Conservation (phyloP, 2,888 invertebrate genomes). For the Neoascia interrupta region DNA sequence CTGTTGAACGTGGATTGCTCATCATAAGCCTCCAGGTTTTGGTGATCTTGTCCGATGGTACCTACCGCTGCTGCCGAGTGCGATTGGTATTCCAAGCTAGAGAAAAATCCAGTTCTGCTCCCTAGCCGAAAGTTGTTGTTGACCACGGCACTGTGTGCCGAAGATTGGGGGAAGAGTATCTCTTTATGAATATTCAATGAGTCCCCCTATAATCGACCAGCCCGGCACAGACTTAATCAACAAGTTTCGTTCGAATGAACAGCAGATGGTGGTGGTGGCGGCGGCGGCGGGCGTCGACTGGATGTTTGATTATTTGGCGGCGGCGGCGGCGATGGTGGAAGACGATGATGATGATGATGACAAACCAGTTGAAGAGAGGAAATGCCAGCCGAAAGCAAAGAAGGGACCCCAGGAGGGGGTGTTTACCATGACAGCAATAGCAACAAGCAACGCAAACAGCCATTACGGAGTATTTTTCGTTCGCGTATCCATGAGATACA, state of each 20-base stretch:
- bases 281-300: no score
- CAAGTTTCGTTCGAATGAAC: conserved; percentile 64
- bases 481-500: conserved; percentile 58
- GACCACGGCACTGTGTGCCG: conserved; percentile 30
- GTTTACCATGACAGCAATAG: conserved; percentile 53
- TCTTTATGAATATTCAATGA: conserved; percentile 69
- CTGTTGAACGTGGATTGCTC: conserved; percentile 57
- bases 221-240: conserved; percentile 64
- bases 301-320: conserved; percentile 5
- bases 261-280: conserved; percentile 51
- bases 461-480: conserved; percentile 43
- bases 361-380: no score
- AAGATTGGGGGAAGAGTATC: conserved; percentile 21
- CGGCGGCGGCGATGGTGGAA: conserved; percentile 8
- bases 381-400: neutral
- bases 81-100: no score
- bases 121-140: conserved; percentile 26
- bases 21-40: conserved; percentile 41
- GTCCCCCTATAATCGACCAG: conserved; percentile 52
- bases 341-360: conserved; percentile 55
- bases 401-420: conserved; percentile 39
- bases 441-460: conserved; percentile 47
- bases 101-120: conserved; percentile 50
- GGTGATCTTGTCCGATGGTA: conserved; percentile 56
- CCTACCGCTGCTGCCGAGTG: no score